phyloP scores from a whole-genome alignment of 1,140 invertebrate genomes.

The Brachionus rotundiformis region DNA sequence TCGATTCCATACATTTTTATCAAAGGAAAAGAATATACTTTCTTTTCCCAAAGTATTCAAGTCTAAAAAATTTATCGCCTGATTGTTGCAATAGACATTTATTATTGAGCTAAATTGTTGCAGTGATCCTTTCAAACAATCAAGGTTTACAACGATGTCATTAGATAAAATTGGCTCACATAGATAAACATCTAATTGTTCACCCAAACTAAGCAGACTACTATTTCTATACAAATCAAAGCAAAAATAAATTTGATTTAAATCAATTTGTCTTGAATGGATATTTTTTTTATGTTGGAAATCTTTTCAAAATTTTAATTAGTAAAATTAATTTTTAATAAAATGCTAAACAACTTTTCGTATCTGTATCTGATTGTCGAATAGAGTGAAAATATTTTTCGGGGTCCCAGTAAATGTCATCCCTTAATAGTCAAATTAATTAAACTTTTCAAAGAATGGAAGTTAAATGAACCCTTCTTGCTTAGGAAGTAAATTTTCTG shows the following conservation, averaged over 20 bases:
- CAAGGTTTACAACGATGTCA: constrained; percentile 4
- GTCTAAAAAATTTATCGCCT: background rate
- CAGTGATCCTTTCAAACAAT: background rate
- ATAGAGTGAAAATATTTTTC: constrained; percentile 34
- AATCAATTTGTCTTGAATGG: constrained; percentile 23
- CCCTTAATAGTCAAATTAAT: background rate
- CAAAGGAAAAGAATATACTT: background rate
- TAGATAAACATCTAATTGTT: background rate
- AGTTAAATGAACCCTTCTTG: background rate
- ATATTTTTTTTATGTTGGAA: background rate
- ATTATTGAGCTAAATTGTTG: constrained; percentile 38
- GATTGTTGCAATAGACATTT: constrained; percentile 37
- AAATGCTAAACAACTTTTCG: no score
- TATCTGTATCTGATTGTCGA: background rate
- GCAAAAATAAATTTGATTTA: background rate
- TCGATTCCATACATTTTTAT: background rate
- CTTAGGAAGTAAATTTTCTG: background rate
- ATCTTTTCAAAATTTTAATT: background rate
- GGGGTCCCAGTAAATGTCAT: background rate
- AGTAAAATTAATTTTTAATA: background rate
- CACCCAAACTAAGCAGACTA: background rate
- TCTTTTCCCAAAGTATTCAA: background rate
- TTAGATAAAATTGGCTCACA: background rate
- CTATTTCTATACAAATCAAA: background rate
- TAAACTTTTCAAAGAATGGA: background rate